Evolutionary conservation across 1,140 invertebrate genomes (phyloP).

Genomic region (Ips typographus): DNA sequence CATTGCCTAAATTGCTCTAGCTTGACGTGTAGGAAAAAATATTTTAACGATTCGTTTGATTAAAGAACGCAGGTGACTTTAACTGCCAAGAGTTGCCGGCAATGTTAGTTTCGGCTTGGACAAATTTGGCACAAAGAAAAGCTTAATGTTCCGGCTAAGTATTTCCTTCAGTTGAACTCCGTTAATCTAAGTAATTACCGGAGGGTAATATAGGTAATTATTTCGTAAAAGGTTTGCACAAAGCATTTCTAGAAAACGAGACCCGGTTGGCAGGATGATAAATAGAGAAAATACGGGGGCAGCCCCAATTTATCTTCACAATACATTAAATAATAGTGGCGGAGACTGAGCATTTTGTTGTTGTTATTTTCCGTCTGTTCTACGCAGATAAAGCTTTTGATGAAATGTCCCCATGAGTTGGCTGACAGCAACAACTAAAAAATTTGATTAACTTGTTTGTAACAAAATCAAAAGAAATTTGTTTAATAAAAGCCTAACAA

Average conservation of each 20-base stretch:
- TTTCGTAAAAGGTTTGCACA: slow-evolving; percentile 5
- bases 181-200: slow-evolving; percentile 7
- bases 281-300: slow-evolving; percentile 15
- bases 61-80: too few species aligned
- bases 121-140: slow-evolving; percentile 1
- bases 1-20: too few species aligned
- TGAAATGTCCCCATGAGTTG: too few species aligned
- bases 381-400: too few species aligned
- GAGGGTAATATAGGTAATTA: slow-evolving; percentile 16
- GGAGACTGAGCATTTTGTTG: not conserved
- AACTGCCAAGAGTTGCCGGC: too few species aligned
- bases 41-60: too few species aligned
- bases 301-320: slow-evolving; percentile 17
- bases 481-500: too few species aligned
- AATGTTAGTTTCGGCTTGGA: not conserved
- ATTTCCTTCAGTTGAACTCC: slow-evolving; percentile 10
- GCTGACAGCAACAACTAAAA: too few species aligned
- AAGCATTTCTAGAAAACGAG: slow-evolving; percentile 8
- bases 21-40: too few species aligned
- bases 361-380: not conserved
- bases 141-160: not conserved
- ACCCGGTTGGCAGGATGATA: slow-evolving; percentile 10
- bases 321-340: slow-evolving; percentile 1
- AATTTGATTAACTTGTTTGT: too few species aligned
- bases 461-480: too few species aligned